phyloP scores from a whole-genome alignment of 2,113 vertebrate species.

The Labeo rohita region DNA sequence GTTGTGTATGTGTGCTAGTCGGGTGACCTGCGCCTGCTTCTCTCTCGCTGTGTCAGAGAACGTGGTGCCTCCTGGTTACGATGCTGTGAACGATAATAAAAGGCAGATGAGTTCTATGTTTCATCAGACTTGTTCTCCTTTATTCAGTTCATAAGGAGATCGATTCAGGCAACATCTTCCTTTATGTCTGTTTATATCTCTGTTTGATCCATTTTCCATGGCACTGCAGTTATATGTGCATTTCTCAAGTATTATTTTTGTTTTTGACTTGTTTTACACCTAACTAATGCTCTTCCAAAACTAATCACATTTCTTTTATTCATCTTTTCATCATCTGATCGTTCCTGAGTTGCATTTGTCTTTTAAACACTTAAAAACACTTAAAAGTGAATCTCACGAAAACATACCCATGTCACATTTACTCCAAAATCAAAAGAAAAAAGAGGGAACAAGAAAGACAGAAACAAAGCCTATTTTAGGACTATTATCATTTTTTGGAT shows the following conservation, averaged over 20 bases:
- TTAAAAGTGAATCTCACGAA: not conserved
- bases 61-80: conserved; percentile 24
- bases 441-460: not conserved
- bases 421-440: not conserved
- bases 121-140: conserved; percentile 22
- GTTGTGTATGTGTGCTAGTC: conserved; percentile 41
- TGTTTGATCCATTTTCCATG: not conserved
- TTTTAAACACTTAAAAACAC: not conserved
- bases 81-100: conserved; percentile 47
- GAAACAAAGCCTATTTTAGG: not conserved
- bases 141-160: not conserved
- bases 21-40: not conserved
- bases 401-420: not conserved
- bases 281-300: not conserved
- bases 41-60: conserved; percentile 7
- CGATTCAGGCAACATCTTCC: not conserved
- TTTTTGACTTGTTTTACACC: conserved; percentile 4
- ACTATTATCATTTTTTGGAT: not conserved
- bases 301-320: not conserved
- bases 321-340: not conserved
- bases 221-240: not conserved
- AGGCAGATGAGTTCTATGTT: conserved; percentile 36
- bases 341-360: not conserved
- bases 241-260: not conserved
- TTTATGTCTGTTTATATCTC: not conserved